Base-by-base conservation (phyloP, 2,888 invertebrate species). In the Tiphia femorata region DNA sequence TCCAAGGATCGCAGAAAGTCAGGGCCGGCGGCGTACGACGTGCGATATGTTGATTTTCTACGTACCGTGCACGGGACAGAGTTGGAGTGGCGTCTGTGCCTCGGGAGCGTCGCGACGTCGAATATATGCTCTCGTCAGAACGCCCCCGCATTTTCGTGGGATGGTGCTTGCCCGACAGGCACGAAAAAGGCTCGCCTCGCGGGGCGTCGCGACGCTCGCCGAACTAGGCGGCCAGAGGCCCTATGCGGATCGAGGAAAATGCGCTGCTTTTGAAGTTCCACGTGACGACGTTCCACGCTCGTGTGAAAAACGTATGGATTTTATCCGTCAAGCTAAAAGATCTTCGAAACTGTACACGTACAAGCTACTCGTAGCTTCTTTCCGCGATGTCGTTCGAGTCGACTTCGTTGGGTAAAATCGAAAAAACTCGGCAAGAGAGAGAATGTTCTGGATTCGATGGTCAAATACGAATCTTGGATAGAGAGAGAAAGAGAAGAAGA, bases 51-150 rank as follows among this genome's bases (percentile, higher is more conserved):
- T 60, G 23, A 8, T 44, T 62, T 60, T 67, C 58, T 81, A 82
- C 82, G 73, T 82, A 82, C 82, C 82, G 80, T 81, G 81, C 81
- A 82, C 82, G 80, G 80, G 82, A 82, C 82, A 82, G 82, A 82
- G 78, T 79, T 70, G 79, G 75, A 78, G 80, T 78, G 78, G 82
- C 82, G 80, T 82, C 82, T 82, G 82, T 82, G 81, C 78, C 73
- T 75, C 64, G 67, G 68, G 61, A 75, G 78, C 80, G 73, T 76
- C 76, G 73, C 77, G 80, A 77, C 78, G 78, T 79, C 80, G 75
- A 82, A 82, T 82, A 80, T 82, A 82, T 82, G 82, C 82, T 82
- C 82, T 82, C 79, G 79, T 78, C 70, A 71, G 66, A 63, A 79
- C 82, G 80, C 82, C 82, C 82, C 81, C 82, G 79, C 82, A 75